Evolutionary conservation across 2,113 vertebrate genomes (phyloP), one percentile per base, ranked within the genome.

Genomic region (Lepisosteus osseus): DNA sequence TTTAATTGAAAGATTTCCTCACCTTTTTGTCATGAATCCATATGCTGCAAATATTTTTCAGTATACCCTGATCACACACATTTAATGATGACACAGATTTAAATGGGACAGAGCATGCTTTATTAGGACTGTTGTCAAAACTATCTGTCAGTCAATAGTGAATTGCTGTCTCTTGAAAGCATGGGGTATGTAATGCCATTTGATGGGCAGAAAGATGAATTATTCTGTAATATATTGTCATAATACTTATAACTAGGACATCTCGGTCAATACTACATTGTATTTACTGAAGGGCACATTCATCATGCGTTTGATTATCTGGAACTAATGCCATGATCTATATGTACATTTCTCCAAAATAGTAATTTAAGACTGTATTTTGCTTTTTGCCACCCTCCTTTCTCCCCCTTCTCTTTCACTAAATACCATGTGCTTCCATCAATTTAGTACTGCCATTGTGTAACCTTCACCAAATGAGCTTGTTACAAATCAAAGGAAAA

Each of bases 211-310:
- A 59, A n/a, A 13, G 57, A 59, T 59, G 57, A 5, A 59, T 59
- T 59, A 59, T 59, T 59, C 11, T 15, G 14, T 59, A 59, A 59
- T 59, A 13, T 13, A 59, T 59, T 59, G 57, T 59, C 57, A 59
- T 59, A 59, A 59, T 59, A 59, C 14, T 59, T 59, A 59, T 59
- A 14, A 59, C 57, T 59, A 59, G 57, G 57, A 59, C 57, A 59
- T 59, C 57, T 59, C 4, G 57, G 57, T 59, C 57, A 59, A 59
- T 59, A 59, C 57, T 59, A n/a, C 57, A 59, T 59, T 59, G 57
- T 2, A 13, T 59, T 59, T n/a, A 15, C 57, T 59, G 12, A 59
- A 59, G 4, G 57, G 56, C 56, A 12, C 56, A 59, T 59, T 59
- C 7, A 59, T 59, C 56, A 59, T 59, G 56, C 13, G 4, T 59